These are phyloP conservation scores for Myrmophylax atrothorax DNA, from an alignment of 2,113 vertebrate genomes.

Conservation along the genomic window DNA sequence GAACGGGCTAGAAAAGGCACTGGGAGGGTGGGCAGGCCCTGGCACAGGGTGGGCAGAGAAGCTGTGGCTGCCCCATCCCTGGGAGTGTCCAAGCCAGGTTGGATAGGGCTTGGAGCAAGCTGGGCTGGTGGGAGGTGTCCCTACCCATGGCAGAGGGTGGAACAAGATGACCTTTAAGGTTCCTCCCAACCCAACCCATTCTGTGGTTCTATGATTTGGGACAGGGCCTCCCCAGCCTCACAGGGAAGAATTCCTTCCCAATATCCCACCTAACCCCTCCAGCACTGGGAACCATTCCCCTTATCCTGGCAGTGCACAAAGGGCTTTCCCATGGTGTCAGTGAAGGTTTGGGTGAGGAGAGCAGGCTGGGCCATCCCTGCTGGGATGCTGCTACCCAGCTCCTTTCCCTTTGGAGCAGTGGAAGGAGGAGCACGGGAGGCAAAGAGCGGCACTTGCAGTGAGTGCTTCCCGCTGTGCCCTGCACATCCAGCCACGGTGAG, in stretches of 20 bases:
- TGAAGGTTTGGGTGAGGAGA: background rate
- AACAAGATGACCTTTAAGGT: rapidly evolving
- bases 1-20: background rate
- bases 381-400: background rate
- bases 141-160: background rate
- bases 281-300: background rate
- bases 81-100: rapidly evolving
- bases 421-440: background rate
- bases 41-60: background rate
- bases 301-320: too few relatives aligned
- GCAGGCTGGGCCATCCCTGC: background rate
- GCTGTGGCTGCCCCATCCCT: background rate
- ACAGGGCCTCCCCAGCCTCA: background rate
- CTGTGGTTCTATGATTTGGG: background rate
- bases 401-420: background rate
- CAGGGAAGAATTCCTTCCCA: background rate
- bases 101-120: background rate
- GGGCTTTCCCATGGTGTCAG: background rate
- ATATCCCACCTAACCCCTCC: background rate
- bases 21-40: background rate
- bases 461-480: background rate
- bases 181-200: background rate
- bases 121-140: background rate
- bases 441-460: background rate
- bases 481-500: background rate